These are phyloP conservation scores for Cyclopterus lumpus DNA, from an alignment of 2,797 vertebrate species.

Conservation along the genomic window DNA sequence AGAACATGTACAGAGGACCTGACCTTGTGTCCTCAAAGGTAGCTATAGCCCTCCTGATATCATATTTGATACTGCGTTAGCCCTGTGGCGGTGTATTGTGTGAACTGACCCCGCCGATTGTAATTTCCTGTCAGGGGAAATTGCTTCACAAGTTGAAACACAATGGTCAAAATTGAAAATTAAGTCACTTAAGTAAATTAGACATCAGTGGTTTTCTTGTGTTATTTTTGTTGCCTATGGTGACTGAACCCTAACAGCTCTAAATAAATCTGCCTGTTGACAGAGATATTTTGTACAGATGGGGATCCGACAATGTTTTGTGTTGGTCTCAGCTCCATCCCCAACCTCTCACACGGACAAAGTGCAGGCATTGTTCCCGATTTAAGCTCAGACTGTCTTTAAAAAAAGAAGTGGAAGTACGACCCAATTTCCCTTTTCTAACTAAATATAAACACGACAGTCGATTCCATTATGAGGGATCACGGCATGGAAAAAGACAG, in stretches of 20 bases:
- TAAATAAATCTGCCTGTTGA: slow-evolving; percentile 52
- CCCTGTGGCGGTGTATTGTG: slow-evolving; percentile 14
- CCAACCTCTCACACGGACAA: slow-evolving; percentile 70
- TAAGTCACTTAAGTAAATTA: slow-evolving; percentile 59
- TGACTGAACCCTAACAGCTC: slow-evolving; percentile 65
- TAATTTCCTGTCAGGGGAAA: slow-evolving; percentile 71
- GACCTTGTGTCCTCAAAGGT: slow-evolving; percentile 20
- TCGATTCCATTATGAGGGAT: slow-evolving; percentile 91
- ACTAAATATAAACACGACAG: slow-evolving; percentile 95
- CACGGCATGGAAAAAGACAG: slow-evolving; percentile 90
- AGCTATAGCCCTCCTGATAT: slow-evolving; percentile 1
- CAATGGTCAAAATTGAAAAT: slow-evolving; percentile 62
- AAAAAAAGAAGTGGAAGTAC: slow-evolving; percentile 81
- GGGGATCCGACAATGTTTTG: slow-evolving; percentile 64
- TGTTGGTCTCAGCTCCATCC: slow-evolving; percentile 60
- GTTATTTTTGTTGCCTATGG: slow-evolving; percentile 69
- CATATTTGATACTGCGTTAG: slow-evolving; percentile 24
- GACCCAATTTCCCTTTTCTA: slow-evolving; percentile 70
- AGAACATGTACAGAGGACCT: slow-evolving; percentile 1
- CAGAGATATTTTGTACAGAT: slow-evolving; percentile 67
- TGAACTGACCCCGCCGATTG: slow-evolving; percentile 41
- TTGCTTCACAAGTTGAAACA: slow-evolving; percentile 53
- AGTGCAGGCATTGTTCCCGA: slow-evolving; percentile 81
- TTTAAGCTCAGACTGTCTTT: slow-evolving; percentile 75
- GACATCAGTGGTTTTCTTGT: slow-evolving; percentile 28